Evolutionary conservation across 1,140 invertebrate species (phyloP), one percentile per base, ranked within the genome.

Genomic region (Listronotus bonariensis): DNA sequence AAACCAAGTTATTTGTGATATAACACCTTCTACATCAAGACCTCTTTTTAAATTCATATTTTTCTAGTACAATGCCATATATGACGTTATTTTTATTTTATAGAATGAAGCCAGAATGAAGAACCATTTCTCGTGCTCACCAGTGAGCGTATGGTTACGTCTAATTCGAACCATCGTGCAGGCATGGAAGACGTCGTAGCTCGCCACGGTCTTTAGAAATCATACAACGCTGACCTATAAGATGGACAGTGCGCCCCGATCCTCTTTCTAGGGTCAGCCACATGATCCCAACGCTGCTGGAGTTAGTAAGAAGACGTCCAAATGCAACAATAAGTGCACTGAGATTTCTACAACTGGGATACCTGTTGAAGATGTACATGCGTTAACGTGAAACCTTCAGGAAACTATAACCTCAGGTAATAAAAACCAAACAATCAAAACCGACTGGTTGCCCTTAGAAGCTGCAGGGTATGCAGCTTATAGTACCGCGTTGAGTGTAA

Each of bases 81-180:
- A n/a, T n/a, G n/a, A n/a, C n/a, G n/a, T n/a, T n/a, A n/a, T n/a
- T 56, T 48, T 18, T 15, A 48, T 77, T 76, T 60, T 81, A 80
- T 2, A 92, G 91, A 59, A 89, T 92, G 85, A 94, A 93, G 79
- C 92, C 1, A 87, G 90, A 72, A 88, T 94, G 81, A 93, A 95
- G 76, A 95, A 96, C 79, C 96, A 97, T 78, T 97, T 95, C 80
- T 85, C 95, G 18, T 93, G 93, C 11, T 92, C 95, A 80, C 93
- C 96, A 75, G 82, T 97, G 17, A 96, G 94, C 5, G 93, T 98
- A 46, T 98, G 96, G 96, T 80, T 95, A 11, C 87, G 93, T 40
- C 84, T 97, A 8, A 92, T 98, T 45, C 96, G 93, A 96, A 78
- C 84, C 94, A 98, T 80, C 82, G 89, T 42, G 90, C 91, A 0